Base-by-base conservation (phyloP, 2,888 invertebrate species). In the Amphiduros pacificus region DNA sequence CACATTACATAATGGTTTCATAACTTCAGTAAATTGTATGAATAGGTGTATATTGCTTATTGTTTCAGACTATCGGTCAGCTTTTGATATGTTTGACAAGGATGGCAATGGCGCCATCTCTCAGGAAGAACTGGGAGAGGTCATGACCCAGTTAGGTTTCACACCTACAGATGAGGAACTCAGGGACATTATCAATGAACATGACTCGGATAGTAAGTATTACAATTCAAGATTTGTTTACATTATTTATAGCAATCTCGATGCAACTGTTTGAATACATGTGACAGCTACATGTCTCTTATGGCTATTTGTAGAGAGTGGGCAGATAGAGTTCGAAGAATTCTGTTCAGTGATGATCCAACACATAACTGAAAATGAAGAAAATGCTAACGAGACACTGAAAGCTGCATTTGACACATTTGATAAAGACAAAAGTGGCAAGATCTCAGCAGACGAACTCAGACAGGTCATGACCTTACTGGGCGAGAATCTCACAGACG, bases 251-350 rank as follows among this genome's bases (percentile, higher is more conserved):
- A n/a, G n/a, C n/a, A n/a, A n/a, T n/a, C n/a, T n/a, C n/a, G n/a
- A n/a, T n/a, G n/a, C n/a, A n/a, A n/a, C n/a, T n/a, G n/a, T n/a
- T n/a, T n/a, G n/a, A n/a, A n/a, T n/a, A n/a, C n/a, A n/a, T n/a
- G n/a, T n/a, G n/a, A n/a, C n/a, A n/a, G n/a, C n/a, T n/a, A n/a
- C n/a, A n/a, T n/a, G 6, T 17, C 14, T 48, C 20, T 48, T 20
- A 11, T 48, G 11, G 11, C 27, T 5, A 6, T 22, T 36, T 50
- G 17, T 44, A 60, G 60, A 60, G 24, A 60, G 60, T 27, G 60
- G 60, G 1, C 60, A 60, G 44, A 60, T 60, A 22, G 60, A 60
- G 54, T 60, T 60, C 24, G 41, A 52, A 27, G 60, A 60, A 36
- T 60, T 60, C 27, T 58, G 58, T 51, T 32, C 49, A 50, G 36